Conservation (phyloP, 2,113 vertebrate genomes). For the Datnioides undecimradiatus region DNA sequence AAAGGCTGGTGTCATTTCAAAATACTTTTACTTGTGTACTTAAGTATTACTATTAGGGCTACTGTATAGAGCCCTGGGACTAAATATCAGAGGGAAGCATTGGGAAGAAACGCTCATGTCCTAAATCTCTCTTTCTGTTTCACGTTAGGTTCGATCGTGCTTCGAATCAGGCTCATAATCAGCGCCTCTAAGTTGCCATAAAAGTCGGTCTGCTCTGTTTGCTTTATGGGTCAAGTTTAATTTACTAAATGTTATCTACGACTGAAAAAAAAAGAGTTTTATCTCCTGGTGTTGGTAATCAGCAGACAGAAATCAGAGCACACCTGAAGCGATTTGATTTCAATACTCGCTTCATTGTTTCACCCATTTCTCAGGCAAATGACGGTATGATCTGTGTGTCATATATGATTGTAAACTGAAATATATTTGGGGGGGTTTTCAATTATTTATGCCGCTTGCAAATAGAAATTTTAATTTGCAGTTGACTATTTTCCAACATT, state of each 20-base stretch:
- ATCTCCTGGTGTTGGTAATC: too few relatives aligned
- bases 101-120: background rate
- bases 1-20: background rate
- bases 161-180: background rate
- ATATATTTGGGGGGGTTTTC: background rate
- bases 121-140: background rate
- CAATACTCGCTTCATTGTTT: background rate
- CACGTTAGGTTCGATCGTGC: background rate
- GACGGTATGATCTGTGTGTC: background rate
- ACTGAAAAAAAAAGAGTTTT: background rate
- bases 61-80: background rate
- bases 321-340: background rate
- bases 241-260: background rate
- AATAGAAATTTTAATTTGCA: too few relatives aligned
- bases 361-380: background rate
- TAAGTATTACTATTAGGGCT: background rate
- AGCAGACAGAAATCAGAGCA: background rate
- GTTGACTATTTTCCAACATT: background rate
- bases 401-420: background rate
- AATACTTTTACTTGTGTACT: background rate
- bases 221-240: background rate
- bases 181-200: background rate
- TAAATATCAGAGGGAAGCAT: background rate
- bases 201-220: background rate
- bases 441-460: too few relatives aligned